Conservation (phyloP, 2,888 invertebrate genomes). For the Hetaerina titia region DNA sequence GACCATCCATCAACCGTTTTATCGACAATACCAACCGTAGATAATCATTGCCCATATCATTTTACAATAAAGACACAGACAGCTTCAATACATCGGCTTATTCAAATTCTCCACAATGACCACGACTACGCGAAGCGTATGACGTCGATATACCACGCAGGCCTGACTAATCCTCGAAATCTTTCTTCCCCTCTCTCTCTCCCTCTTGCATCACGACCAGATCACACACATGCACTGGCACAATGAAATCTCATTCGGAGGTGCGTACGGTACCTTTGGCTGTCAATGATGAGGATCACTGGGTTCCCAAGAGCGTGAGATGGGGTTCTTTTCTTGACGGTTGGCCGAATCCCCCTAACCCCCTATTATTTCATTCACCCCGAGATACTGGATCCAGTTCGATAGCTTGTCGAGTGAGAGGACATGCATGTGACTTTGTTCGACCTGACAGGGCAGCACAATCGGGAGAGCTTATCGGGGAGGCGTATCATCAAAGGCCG, state of each 20-base stretch:
- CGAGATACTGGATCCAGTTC: background rate
- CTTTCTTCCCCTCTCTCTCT: background rate
- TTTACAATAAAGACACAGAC: no score
- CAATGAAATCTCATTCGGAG: background rate
- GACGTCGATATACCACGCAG: no score
- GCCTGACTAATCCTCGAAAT: no score
- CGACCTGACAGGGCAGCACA: background rate
- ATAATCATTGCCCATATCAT: no score
- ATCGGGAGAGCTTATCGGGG: background rate
- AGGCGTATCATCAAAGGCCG: background rate
- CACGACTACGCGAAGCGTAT: no score
- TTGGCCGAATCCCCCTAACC: background rate
- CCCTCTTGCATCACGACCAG: background rate
- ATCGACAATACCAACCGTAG: no score
- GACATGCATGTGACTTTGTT: background rate
- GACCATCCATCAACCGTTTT: no score
- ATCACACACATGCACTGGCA: background rate
- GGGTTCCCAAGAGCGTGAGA: background rate
- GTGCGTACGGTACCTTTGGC: background rate
- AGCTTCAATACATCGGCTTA: no score
- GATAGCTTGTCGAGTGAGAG: background rate
- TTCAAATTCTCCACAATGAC: no score
- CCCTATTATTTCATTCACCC: background rate
- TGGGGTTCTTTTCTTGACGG: background rate
- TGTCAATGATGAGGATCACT: background rate